phyloP scores from a whole-genome alignment of 2,888 invertebrate genomes.

The Drosophila birchii region DNA sequence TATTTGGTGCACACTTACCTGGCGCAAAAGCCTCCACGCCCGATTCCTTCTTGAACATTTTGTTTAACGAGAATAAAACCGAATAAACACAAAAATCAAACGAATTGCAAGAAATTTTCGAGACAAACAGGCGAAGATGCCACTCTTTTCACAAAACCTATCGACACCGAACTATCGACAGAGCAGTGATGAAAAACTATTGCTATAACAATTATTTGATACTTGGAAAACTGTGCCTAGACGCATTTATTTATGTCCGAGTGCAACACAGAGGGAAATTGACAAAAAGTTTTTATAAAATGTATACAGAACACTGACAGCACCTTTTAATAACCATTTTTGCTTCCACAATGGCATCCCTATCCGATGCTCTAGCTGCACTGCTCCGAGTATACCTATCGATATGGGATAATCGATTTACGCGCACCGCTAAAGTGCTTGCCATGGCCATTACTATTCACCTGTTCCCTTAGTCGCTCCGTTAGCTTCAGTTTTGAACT shows the following conservation, averaged over 20 bases:
- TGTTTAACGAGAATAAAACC: neutral
- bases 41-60: conserved; percentile 51
- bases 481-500: conserved; percentile 18
- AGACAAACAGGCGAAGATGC: conserved; percentile 11
- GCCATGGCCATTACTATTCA: conserved; percentile 7
- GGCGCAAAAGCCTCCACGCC: conserved; percentile 50
- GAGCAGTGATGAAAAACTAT: neutral
- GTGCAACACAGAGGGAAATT: too few relatives aligned
- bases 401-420: neutral
- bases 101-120: neutral
- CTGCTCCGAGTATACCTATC: neutral
- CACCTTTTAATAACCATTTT: neutral
- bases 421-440: neutral
- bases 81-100: neutral
- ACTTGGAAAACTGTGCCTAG: neutral
- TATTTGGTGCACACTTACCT: conserved; percentile 26
- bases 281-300: too few relatives aligned
- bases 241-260: too few relatives aligned
- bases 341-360: conserved; percentile 1
- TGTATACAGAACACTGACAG: neutral
- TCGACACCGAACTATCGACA: neutral
- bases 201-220: neutral
- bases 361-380: conserved; percentile 2
- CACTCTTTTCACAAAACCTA: conserved; percentile 5
- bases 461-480: conserved; percentile 23